These are phyloP conservation scores for Pantala flavescens DNA, from an alignment of 1,140 invertebrate genomes.

Conservation along the genomic window DNA sequence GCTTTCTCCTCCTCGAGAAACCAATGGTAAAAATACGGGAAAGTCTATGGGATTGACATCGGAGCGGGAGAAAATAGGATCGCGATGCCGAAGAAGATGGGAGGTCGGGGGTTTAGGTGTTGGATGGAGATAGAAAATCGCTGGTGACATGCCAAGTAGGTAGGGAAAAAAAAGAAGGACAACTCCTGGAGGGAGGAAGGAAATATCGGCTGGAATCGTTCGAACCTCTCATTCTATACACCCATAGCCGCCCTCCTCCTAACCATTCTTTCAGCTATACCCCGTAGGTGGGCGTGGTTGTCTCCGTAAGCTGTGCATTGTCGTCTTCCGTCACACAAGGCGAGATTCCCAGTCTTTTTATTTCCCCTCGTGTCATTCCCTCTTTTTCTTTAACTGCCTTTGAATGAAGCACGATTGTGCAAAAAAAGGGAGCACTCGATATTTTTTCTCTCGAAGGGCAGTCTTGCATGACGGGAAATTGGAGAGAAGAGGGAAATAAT, in stretches of 20 bases:
- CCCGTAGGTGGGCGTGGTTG: background rate
- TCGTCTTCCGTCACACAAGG: background rate
- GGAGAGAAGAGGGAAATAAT: background rate
- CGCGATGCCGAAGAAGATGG: background rate
- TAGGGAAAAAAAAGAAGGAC: background rate
- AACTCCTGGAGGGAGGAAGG: background rate
- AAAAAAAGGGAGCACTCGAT: background rate
- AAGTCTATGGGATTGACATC: background rate
- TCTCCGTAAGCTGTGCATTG: background rate
- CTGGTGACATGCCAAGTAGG: slow-evolving; percentile 3
- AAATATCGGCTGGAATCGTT: background rate
- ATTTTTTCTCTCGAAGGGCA: background rate
- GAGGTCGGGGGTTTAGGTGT: background rate
- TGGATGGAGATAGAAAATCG: background rate
- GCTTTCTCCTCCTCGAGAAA: background rate
- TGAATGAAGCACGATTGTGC: background rate
- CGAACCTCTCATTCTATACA: background rate
- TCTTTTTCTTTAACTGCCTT: background rate
- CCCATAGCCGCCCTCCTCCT: background rate
- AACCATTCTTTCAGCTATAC: background rate
- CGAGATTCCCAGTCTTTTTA: background rate
- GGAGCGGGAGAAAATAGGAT: background rate
- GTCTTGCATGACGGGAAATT: background rate
- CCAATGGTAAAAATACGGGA: background rate
- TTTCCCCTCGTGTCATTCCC: background rate